Evolutionary conservation across 1,140 invertebrate species (phyloP), one percentile per base, ranked within the genome.

Genomic region (Orchesella cincta): DNA sequence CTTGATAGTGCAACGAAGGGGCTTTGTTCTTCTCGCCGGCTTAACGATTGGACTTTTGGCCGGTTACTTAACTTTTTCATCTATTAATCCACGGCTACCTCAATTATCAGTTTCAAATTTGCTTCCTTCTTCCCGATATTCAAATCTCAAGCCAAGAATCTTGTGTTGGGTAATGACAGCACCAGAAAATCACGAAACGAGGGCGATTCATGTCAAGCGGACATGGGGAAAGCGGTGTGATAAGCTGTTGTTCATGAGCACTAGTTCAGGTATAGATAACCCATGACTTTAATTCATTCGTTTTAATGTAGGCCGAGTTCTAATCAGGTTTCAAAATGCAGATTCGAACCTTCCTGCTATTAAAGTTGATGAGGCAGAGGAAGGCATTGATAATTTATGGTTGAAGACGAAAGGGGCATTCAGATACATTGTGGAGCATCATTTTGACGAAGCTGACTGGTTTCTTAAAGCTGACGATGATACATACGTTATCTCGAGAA

Each of bases 391-490:
- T 79, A 91, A 93, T 84, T 86, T 98, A 16, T 98, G 96, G 94
- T 93, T 91, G 26, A 98, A 98, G 87, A 98, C 96, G 0, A 96
- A 96, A 86, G 92, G 92, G 82, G 95, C 95, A 0, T 98, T 97
- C 85, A 90, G 92, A 84, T 94, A 96, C 83, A 89, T 94, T 33
- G 95, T 95, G 83, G 88, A 93, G 73, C 88, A 95, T 84, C 92
- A 97, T 84, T 86, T 90, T 39, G 88, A 94, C 80, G 88, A 94
- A 80, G 92, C 90, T 23, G 95, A 97, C 85, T 97, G 94, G 94
- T 96, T 96, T 84, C 86, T 97, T 75, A 98, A 97, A 86, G 84
- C 84, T 23, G 84, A 85, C 79, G 84, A 84, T 76, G 83, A 84
- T 75, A 86, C 85, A 8, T 84, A 84, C 76, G 85, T 86, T 14